Percentiles rank a stretch among this genome's conserved stretches.
Evolutionary conservation across 2,797 vertebrate species (phyloP).

Genomic region (Clarias fuscus): DNA sequence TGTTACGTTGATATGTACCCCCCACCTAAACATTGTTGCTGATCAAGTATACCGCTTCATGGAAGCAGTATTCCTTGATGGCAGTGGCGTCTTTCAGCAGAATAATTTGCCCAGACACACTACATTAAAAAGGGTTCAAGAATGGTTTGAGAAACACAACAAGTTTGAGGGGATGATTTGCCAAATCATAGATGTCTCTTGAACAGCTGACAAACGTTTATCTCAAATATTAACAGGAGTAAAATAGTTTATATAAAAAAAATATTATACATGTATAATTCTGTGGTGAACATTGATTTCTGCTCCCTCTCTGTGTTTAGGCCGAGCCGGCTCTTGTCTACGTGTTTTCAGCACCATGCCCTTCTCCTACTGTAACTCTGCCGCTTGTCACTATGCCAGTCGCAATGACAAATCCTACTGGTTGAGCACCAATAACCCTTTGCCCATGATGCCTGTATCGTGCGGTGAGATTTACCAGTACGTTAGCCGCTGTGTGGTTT

Average conservation of each 20-base stretch:
- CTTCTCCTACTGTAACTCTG: conserved; percentile 85
- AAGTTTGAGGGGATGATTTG: too few species aligned
- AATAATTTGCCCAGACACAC: too few species aligned
- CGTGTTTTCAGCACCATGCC: conserved; percentile 90
- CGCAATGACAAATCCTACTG: conserved; percentile 93
- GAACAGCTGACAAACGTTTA: neutral
- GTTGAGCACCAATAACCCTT: conserved; percentile 78
- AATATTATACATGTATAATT: neutral
- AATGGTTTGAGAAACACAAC: too few species aligned
- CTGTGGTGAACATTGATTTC: neutral
- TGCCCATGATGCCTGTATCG: conserved; percentile 71
- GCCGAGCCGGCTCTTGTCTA: conserved; percentile 88
- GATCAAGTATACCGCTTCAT: too few species aligned
- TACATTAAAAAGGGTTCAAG: too few species aligned
- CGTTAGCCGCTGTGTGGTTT: conserved; percentile 89
- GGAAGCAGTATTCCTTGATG: too few species aligned
- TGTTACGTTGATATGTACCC: too few species aligned
- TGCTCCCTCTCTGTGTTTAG: conserved; percentile 61
- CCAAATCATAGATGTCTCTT: neutral
- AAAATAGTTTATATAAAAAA: neutral
- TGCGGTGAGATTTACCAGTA: conserved; percentile 75
- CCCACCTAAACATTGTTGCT: too few species aligned
- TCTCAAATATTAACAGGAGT: neutral
- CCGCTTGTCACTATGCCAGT: conserved; percentile 82
- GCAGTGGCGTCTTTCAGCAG: too few species aligned